Percentiles rank a stretch among this genome's conserved stretches.
Conservation (phyloP, 2,113 vertebrate genomes). For the Corythaeola cristata region DNA sequence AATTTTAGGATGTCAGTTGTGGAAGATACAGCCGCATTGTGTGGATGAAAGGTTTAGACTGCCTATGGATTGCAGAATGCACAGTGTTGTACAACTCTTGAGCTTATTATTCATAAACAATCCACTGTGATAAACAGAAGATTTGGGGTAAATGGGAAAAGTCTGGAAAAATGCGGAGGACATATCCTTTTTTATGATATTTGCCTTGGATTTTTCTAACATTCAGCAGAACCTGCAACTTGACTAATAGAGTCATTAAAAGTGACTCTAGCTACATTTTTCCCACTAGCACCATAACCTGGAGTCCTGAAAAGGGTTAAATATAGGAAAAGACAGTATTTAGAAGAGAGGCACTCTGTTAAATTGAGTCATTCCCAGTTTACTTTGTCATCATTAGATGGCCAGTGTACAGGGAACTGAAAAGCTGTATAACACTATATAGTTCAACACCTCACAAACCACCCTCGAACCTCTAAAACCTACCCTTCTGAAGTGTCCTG, state of each 20-base stretch:
- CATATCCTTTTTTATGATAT: neutral
- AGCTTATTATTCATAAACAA: neutral
- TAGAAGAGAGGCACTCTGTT: neutral
- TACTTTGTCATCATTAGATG: neutral
- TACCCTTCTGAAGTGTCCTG: neutral
- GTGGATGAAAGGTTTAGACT: neutral
- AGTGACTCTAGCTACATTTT: neutral
- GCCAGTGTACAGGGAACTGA: neutral
- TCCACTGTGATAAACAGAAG: neutral
- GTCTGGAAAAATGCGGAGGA: neutral
- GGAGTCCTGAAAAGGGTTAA: neutral
- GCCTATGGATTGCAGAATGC: neutral
- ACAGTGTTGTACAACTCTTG: neutral
- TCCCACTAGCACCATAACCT: neutral
- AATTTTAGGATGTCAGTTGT: neutral
- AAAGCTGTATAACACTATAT: neutral
- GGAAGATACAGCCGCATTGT: neutral
- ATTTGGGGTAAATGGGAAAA: neutral
- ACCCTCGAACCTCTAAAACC: neutral
- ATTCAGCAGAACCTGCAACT: neutral
- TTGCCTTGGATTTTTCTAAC: neutral
- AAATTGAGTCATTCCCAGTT: neutral
- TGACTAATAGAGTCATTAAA: neutral
- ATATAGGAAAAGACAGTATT: neutral
- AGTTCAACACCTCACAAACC: neutral